Base-by-base conservation (phyloP, 2,888 invertebrate genomes). In the Zygothrica quintamaculata region DNA sequence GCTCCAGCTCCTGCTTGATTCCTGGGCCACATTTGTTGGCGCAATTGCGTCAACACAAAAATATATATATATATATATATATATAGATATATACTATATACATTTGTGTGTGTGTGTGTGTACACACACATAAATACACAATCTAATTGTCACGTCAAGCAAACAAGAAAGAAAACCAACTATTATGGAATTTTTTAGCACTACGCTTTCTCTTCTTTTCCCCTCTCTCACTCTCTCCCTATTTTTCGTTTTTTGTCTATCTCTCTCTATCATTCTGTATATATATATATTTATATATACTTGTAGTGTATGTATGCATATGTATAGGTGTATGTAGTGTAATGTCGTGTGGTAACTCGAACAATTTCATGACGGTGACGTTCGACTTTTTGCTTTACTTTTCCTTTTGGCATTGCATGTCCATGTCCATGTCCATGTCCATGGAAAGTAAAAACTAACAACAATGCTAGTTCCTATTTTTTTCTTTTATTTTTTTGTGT, bases 111-210 rank as follows among this genome's bases (percentile, higher is more conserved):
- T 1, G 15, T 16, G 57, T 13, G 34, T 11, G 34, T 13, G 33
- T 5, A 56, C 29, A 58, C 18, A 70, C 50, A 25, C 11, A 43
- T 31, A 52, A 44, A 44, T n/a, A 16, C 39, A 62, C 77, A 80
- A 71, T 81, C 74, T 81, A 84, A 81, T 87, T 84, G 80, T 81
- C 87, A 87, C 81, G 87, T 81, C 81, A 81, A 74, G 85, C 79
- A 84, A 84, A 80, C 65, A 71, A 65, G 57, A 57, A 62, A 71
- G 55, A 43, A 60, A 74, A 65, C 60, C 40, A 73, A 71, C 84
- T 80, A 80, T 87, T 80, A 80, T 84, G 85, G 85, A 77, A 71
- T 87, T 84, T 86, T 86, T 78, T 55, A 65, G 60, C 58, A 64
- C 34, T 42, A 72, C 37, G 65, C 53, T 51, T 25, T 51, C 11